Evolutionary conservation across 2,797 vertebrate genomes (phyloP).

Genomic region (Eurystomus glaucurus): DNA sequence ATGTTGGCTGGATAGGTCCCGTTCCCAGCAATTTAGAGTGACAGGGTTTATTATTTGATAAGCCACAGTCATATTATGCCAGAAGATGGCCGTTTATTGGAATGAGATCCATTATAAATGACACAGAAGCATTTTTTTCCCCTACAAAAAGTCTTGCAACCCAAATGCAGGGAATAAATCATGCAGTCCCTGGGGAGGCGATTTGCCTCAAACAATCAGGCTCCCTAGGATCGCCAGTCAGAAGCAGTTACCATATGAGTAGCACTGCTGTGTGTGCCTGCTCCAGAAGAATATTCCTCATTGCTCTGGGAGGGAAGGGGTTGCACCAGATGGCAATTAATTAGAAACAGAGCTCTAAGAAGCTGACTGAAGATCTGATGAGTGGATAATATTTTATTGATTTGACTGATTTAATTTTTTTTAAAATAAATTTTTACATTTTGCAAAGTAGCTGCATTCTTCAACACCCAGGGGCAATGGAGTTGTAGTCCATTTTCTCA

Average conservation of each 20-base stretch:
- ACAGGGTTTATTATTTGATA: constrained; percentile 66
- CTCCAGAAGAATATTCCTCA: neutral
- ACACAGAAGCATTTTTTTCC: neutral
- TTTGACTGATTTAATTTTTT: neutral
- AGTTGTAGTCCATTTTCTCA: neutral
- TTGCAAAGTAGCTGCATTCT: neutral
- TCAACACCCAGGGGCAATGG: neutral
- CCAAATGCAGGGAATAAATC: constrained; percentile 52
- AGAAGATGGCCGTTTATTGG: constrained; percentile 31
- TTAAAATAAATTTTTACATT: neutral
- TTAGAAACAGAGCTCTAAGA: constrained; percentile 3
- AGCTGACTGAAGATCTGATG: neutral
- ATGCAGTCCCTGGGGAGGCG: neutral
- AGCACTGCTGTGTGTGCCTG: neutral
- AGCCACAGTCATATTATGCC: neutral
- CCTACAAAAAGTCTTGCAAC: neutral
- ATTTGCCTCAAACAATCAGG: constrained; percentile 36
- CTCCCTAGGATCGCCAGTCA: neutral
- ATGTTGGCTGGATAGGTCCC: neutral
- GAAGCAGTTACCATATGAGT: neutral
- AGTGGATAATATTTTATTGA: neutral
- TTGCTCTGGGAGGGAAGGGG: neutral
- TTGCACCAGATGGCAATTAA: constrained; percentile 44
- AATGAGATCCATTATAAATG: constrained; percentile 54
- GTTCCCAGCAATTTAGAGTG: constrained; percentile 31